These are phyloP conservation scores for Serilophus lunatus DNA, from an alignment of 2,113 vertebrate species.

Conservation along the genomic window DNA sequence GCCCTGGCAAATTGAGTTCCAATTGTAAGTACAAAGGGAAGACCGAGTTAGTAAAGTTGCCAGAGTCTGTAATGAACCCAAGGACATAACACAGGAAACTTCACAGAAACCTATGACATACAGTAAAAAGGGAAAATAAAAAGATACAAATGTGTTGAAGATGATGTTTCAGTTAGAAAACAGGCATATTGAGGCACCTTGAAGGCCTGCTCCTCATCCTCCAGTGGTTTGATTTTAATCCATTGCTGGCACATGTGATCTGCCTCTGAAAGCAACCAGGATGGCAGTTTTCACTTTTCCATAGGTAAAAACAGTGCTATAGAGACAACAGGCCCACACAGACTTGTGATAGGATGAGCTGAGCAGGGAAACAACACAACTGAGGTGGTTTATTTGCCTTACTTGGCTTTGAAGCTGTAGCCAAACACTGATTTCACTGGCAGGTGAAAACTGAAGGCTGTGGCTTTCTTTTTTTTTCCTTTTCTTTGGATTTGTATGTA, in stretches of 20 bases:
- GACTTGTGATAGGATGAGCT: neutral
- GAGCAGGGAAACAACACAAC: neutral
- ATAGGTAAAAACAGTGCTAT: neutral
- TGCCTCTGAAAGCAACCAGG: neutral
- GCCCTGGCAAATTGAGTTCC: neutral
- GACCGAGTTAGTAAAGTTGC: neutral
- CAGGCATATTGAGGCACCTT: accelerated
- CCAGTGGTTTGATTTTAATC: neutral
- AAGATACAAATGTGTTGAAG: neutral
- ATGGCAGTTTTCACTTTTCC: neutral
- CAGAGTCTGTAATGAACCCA: neutral
- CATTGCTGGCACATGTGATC: neutral
- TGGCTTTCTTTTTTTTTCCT: neutral
- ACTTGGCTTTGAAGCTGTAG: neutral
- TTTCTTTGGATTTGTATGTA: neutral
- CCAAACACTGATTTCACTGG: neutral
- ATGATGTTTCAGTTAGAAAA: accelerated
- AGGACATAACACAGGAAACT: neutral
- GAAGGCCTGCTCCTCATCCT: neutral
- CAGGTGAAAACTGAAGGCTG: neutral
- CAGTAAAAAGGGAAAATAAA: neutral
- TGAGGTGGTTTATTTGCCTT: neutral
- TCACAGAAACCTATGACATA: neutral
- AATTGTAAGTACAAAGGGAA: neutral
- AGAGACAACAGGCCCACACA: neutral